Evolutionary conservation across 2,113 vertebrate species (phyloP).

Genomic region (Hiodon tergisus): DNA sequence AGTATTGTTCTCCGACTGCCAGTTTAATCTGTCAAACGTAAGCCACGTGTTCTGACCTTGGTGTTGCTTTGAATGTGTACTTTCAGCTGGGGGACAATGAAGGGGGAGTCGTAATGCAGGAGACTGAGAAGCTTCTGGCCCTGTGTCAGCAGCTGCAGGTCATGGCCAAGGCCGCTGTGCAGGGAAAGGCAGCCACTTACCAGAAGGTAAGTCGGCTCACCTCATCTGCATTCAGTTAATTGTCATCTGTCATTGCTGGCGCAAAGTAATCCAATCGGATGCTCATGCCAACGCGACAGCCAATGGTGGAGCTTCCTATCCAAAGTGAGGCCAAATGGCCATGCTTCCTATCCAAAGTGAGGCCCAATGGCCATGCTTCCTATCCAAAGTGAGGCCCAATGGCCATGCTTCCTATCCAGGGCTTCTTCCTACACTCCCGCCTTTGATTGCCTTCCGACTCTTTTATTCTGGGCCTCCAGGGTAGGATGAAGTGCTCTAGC

Average conservation of each 20-base stretch:
- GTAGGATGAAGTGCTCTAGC: no score
- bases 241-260: not conserved
- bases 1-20: no score
- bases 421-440: not conserved
- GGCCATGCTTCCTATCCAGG: no score
- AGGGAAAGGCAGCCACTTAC: constrained; percentile 86
- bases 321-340: no score
- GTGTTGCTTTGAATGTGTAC: not conserved
- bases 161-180: constrained; percentile 71
- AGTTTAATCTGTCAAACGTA: no score
- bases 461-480: not conserved
- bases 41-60: no score
- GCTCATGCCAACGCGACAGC: no score
- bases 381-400: no score
- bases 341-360: no score
- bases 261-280: no score
- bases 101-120: constrained; percentile 71
- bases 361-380: no score
- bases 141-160: constrained; percentile 83
- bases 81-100: constrained; percentile 80
- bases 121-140: constrained; percentile 82
- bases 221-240: constrained; percentile 13
- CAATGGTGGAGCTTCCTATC: no score
- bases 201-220: constrained; percentile 72
- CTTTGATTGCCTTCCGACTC: not conserved